Evolutionary conservation across 2,113 vertebrate species (phyloP).

Genomic region (Podilymbus podiceps): DNA sequence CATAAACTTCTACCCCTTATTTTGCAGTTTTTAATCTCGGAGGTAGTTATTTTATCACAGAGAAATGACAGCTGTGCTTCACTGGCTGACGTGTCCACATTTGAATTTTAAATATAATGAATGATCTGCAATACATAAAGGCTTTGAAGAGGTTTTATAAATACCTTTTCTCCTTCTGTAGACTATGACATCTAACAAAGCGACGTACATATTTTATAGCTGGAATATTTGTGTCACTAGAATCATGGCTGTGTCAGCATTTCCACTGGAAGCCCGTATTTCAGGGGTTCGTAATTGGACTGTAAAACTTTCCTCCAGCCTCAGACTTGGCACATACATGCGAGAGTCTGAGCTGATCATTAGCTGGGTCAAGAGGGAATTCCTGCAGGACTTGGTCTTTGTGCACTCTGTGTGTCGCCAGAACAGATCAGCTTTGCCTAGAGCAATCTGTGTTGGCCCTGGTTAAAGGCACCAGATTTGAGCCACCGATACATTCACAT

Average conservation of each 20-base stretch:
- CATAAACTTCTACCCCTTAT: not conserved
- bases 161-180: not conserved
- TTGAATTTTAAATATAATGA: constrained; percentile 61
- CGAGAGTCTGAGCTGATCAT: constrained; percentile 3
- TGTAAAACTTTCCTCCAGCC: constrained; percentile 63
- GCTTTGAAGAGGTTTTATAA: constrained; percentile 60
- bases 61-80: constrained; percentile 27
- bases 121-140: constrained; percentile 39
- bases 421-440: not conserved
- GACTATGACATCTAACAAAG: constrained; percentile 52
- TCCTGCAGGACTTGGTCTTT: not conserved
- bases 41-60: constrained; percentile 12
- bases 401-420: not conserved
- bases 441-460: not conserved
- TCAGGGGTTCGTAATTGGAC: constrained; percentile 63
- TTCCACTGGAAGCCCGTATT: constrained; percentile 71
- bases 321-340: constrained; percentile 57
- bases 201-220: constrained; percentile 51
- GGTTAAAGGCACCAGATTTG: not conserved
- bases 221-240: constrained; percentile 64
- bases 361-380: constrained; percentile 42
- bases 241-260: constrained; percentile 54
- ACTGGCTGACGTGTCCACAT: constrained; percentile 9
- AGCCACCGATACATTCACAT: fast-evolving
- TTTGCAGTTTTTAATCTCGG: constrained; percentile 4